These are phyloP conservation scores for Tridacna gigas DNA, from an alignment of 2,888 invertebrate species.

Conservation along the genomic window DNA sequence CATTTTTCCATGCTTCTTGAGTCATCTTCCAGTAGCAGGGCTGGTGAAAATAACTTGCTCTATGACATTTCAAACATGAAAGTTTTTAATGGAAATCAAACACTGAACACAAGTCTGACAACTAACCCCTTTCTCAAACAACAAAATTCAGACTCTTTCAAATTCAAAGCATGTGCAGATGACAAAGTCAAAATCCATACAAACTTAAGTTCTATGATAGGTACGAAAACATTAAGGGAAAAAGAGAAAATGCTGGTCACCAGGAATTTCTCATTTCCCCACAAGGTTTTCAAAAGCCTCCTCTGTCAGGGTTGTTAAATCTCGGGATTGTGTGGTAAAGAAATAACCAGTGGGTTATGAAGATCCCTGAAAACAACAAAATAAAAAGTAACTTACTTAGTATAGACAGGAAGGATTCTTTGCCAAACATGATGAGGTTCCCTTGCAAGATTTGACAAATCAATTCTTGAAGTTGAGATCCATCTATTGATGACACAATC, in stretches of 20 bases:
- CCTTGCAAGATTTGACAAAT: constrained; percentile 96
- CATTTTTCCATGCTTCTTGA: too few species aligned
- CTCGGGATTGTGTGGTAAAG: neutral
- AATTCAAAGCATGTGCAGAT: too few species aligned
- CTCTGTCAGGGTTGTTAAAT: neutral
- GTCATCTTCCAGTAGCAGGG: too few species aligned
- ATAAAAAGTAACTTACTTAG: constrained; percentile 82
- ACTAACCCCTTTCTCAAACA: too few species aligned
- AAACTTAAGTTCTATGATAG: too few species aligned
- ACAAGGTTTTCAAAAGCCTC: neutral
- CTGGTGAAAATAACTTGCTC: too few species aligned
- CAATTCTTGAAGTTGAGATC: constrained; percentile 93
- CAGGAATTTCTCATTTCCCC: neutral
- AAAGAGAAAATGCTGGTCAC: neutral
- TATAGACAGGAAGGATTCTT: constrained; percentile 85
- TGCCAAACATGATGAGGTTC: constrained; percentile 87
- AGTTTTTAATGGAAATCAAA: too few species aligned
- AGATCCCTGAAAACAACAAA: too few species aligned
- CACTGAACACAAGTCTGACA: too few species aligned
- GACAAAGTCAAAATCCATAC: too few species aligned
- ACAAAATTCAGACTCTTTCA: too few species aligned
- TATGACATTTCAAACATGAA: too few species aligned
- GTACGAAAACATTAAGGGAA: neutral
- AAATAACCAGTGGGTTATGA: neutral
- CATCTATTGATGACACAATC: constrained; percentile 95